Evolutionary conservation across 2,113 vertebrate species (phyloP).

Genomic region (Tenebrosternarchus preto): DNA sequence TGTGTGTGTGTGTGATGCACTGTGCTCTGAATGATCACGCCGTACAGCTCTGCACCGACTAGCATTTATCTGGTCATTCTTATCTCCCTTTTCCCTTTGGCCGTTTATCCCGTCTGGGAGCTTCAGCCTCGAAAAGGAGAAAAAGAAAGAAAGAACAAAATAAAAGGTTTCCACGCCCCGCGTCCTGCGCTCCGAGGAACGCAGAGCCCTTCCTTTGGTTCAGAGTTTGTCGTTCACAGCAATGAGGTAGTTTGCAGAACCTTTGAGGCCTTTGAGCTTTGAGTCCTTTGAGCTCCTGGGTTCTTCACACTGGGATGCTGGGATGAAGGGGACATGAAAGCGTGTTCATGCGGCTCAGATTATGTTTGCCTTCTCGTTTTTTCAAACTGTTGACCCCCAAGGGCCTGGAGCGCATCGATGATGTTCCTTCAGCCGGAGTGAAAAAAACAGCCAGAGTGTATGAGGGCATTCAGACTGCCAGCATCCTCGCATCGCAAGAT

Average conservation of each 20-base stretch:
- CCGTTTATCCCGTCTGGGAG: slow-evolving; percentile 9
- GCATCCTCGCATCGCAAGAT: too few species aligned
- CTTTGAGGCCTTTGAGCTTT: slow-evolving; percentile 21
- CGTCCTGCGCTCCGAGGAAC: slow-evolving; percentile 3
- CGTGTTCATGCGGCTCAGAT: slow-evolving; percentile 22
- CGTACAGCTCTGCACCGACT: background rate
- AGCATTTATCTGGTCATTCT: slow-evolving; percentile 28
- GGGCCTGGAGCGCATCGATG: background rate
- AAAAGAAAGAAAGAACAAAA: too few species aligned
- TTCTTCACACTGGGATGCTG: background rate
- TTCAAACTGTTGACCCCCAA: slow-evolving; percentile 25
- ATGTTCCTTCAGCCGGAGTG: slow-evolving; percentile 2
- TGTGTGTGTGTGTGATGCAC: background rate
- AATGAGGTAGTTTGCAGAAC: slow-evolving; percentile 10
- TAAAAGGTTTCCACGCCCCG: background rate
- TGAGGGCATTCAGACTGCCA: background rate
- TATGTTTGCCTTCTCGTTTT: slow-evolving; percentile 35
- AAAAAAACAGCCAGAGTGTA: background rate
- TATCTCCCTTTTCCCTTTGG: slow-evolving; percentile 36
- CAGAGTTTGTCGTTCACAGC: slow-evolving; percentile 2
- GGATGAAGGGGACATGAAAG: slow-evolving; percentile 15
- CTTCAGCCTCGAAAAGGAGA: background rate
- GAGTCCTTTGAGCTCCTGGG: background rate
- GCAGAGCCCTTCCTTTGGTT: slow-evolving; percentile 19
- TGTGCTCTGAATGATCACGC: background rate